Conservation (phyloP, 1,140 invertebrate species). For the Neelides sp. region DNA sequence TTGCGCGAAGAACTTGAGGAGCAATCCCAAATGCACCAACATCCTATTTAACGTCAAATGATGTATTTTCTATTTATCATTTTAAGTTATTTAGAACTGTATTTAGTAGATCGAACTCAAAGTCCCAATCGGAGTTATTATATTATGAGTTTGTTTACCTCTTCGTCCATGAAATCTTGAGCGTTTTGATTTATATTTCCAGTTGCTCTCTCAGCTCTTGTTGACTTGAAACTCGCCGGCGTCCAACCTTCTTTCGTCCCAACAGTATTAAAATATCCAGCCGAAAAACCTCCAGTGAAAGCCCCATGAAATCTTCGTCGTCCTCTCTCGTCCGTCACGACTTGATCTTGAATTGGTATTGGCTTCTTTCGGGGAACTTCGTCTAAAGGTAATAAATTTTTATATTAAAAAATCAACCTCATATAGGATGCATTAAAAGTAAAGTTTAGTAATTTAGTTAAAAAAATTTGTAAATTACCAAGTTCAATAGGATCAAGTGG, state of each 20-base stretch:
- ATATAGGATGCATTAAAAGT: too few relatives aligned
- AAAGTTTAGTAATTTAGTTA: constrained; percentile 9
- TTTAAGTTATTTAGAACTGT: too few relatives aligned
- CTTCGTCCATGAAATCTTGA: constrained; percentile 98
- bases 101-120: not conserved
- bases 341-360: constrained; percentile 71
- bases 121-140: constrained; percentile 19
- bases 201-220: constrained; percentile 52
- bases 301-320: constrained; percentile 92
- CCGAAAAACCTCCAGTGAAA: constrained; percentile 97
- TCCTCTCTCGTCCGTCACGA: constrained; percentile 78
- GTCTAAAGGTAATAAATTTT: too few relatives aligned
- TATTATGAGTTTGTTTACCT: constrained; percentile 49
- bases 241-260: constrained; percentile 91
- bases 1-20: constrained; percentile 64
- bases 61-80: too few relatives aligned
- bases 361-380: constrained; percentile 65
- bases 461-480: constrained; percentile 42
- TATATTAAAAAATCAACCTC: too few relatives aligned
- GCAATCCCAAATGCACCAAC: constrained; percentile 89
- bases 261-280: constrained; percentile 94
- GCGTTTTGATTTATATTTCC: constrained; percentile 45
- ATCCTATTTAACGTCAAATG: constrained; percentile 46
- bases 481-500: constrained; percentile 62
- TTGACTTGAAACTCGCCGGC: constrained; percentile 83